Base-by-base conservation (phyloP, 2,888 invertebrate genomes). In the Adela reaumurella region DNA sequence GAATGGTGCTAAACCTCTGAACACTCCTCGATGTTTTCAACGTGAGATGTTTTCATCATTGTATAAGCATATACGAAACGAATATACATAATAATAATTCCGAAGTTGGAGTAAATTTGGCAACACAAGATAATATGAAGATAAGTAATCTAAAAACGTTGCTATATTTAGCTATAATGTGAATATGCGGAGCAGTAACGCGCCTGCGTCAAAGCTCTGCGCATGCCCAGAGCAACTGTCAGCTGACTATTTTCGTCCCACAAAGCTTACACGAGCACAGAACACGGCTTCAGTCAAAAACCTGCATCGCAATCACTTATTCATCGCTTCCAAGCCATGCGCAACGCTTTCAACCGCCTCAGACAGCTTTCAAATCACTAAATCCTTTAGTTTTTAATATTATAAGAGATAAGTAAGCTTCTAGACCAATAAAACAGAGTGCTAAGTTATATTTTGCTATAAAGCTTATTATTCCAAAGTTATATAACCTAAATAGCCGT, bases 231-330 rank as follows among this genome's bases (percentile, higher is more conserved):
- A 46, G 3, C 20, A 66, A 68, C 72, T 73, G 70, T 71, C 74
- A 70, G 59, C 54, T 66, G 35, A 35, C 72, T 76, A 76, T 76
- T 76, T 74, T 67, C 69, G 77, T 72, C 65, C 58, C 51, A 46
- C 59, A 63, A 35, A 64, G 63, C 65, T 60, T 59, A 55, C 60
- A 58, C 54, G 58, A 60, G 56, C 52, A 49, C 51, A 57, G 54
- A 58, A 56, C 60, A 11, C 35, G 14, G 35, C 35, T 14, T 35
- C 35, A 35, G 35, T 54, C 52, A 55, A 55, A 51, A 24, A 43
- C 19, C 42, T 43, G 43, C 48, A 48, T 48, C 19, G 48, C 48
- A 24, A 43, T 43, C 24, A 19, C 24, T 43, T 44, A 48, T 17
- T 17, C 43, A 43, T 45, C 45, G 28, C 44, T 45, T 44, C 29